A percentile compares a stretch with the other conserved stretches of the same genome.
These are phyloP conservation scores for Drosophila trichaetosa DNA, from an alignment of 2,888 invertebrate genomes.

Conservation along the genomic window DNA sequence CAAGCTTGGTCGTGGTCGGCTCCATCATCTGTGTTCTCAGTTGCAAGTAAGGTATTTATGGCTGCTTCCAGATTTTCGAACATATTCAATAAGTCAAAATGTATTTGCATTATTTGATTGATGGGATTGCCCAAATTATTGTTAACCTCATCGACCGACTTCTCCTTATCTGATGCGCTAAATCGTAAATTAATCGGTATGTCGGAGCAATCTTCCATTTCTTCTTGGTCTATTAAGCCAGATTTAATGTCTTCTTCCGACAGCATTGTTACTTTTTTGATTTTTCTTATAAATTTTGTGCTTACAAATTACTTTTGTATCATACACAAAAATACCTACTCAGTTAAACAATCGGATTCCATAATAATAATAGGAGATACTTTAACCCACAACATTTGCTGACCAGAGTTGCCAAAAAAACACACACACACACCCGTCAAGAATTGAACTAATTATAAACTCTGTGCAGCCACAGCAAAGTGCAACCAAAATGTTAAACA, in stretches of 20 bases:
- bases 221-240: neutral
- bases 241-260: neutral
- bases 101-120: neutral
- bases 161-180: neutral
- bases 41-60: neutral
- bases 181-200: conserved; percentile 9
- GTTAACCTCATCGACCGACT: conserved; percentile 1
- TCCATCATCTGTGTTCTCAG: neutral
- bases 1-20: neutral
- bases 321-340: neutral
- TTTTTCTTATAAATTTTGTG: neutral
- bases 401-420: conserved; percentile 8
- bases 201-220: neutral
- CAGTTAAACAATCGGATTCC: neutral
- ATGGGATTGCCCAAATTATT: neutral
- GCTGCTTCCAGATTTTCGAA: neutral
- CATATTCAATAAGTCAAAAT: neutral
- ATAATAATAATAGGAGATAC: neutral
- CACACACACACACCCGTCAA: conserved; percentile 21
- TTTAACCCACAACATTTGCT: neutral
- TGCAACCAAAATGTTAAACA: conserved; percentile 61
- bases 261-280: conserved; percentile 3
- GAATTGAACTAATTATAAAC: conserved; percentile 71
- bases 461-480: conserved; percentile 27
- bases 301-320: neutral